A percentile compares a stretch with the other conserved stretches of the same genome.
Conservation (phyloP, 2,797 vertebrate species). For the Chrosomus eos region DNA sequence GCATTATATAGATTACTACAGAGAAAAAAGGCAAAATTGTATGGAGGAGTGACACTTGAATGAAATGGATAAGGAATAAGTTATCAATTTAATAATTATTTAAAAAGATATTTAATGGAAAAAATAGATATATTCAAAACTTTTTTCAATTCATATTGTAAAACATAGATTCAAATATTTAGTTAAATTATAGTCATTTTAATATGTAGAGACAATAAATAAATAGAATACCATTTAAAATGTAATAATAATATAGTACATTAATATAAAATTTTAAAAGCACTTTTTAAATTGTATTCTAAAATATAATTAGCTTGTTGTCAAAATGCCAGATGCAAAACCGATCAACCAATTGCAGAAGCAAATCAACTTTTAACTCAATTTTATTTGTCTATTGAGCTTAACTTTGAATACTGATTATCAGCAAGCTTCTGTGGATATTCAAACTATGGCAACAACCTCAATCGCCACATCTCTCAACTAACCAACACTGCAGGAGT, state of each 20-base stretch:
- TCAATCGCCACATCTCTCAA: neutral
- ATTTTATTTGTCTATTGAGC: neutral
- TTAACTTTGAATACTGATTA: neutral
- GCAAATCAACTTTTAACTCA: neutral
- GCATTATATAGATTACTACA: neutral
- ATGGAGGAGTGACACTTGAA: neutral
- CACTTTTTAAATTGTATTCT: neutral
- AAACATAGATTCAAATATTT: neutral
- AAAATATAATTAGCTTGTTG: neutral
- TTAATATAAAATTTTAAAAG: neutral
- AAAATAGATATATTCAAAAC: neutral
- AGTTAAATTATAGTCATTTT: neutral
- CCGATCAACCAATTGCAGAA: too few species aligned
- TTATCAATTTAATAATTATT: neutral
- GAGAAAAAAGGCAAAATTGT: neutral
- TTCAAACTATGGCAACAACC: neutral
- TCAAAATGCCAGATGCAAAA: neutral
- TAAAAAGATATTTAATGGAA: too few species aligned
- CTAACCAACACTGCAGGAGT: constrained; percentile 97
- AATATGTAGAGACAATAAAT: neutral
- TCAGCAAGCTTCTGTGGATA: neutral
- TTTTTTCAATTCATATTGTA: neutral
- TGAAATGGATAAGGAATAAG: too few species aligned
- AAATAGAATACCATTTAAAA: neutral
- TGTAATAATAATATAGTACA: neutral